These are phyloP conservation scores for Dione vanillae DNA, from an alignment of 2,888 invertebrate genomes.

Conservation along the genomic window DNA sequence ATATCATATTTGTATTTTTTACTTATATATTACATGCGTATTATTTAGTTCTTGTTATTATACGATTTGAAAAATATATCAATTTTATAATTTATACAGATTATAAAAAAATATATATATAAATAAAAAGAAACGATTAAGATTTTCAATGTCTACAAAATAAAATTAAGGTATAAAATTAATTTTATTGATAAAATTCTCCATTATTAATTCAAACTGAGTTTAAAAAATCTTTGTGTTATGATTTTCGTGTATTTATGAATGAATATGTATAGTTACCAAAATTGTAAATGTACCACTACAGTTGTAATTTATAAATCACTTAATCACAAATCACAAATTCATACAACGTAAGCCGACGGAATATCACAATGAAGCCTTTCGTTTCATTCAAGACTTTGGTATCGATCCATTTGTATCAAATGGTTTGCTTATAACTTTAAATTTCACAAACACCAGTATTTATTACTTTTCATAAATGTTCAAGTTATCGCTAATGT, in stretches of 20 bases:
- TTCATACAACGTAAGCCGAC: conserved; percentile 39
- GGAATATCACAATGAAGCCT: conserved; percentile 58
- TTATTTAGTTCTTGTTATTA: too few relatives aligned
- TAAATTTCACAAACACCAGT: conserved; percentile 72
- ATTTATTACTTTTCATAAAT: conserved; percentile 45
- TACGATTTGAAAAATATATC: too few relatives aligned
- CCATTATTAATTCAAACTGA: too few relatives aligned
- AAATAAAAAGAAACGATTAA: too few relatives aligned
- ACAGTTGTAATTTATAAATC: conserved; percentile 4
- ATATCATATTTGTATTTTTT: too few relatives aligned
- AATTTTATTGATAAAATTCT: too few relatives aligned
- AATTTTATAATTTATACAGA: too few relatives aligned
- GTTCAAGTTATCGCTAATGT: background rate
- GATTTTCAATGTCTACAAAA: too few relatives aligned
- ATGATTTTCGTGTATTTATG: background rate
- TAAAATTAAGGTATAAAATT: too few relatives aligned
- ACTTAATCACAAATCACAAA: conserved; percentile 32
- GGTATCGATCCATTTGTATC: conserved; percentile 72
- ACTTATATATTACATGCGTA: too few relatives aligned
- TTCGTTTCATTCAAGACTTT: conserved; percentile 67
- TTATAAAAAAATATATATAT: too few relatives aligned
- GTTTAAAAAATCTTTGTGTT: background rate
- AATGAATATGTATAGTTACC: conserved; percentile 25
- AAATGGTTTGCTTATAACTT: conserved; percentile 70
- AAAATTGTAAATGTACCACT: conserved; percentile 20